Base-by-base conservation (phyloP, 2,113 vertebrate species). In the Stegastes partitus region DNA sequence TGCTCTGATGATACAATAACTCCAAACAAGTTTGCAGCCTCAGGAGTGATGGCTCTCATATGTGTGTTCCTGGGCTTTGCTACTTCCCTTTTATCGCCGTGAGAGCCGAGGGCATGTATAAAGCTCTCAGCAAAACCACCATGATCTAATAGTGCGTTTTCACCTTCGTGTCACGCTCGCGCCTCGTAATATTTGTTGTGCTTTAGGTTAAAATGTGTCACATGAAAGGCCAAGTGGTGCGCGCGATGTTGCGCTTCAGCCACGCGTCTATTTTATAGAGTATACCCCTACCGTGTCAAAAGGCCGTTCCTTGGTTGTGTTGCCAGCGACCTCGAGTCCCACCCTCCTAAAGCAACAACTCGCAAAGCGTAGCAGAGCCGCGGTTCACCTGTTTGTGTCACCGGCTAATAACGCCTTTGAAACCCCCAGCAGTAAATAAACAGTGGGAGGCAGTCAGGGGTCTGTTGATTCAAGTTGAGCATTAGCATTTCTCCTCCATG, bases 61-160 rank as follows among this genome's bases (percentile, higher is more conserved):
- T 54, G 69, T 69, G 87, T 85, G 95, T 92, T 96, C 94, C 95
- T 95, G 96, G 95, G 94, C 95, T 96, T 49, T n/a, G n/a, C 93
- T 93, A 0, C 90, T 95, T 90, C 95, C 95, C 96, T 92, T 97
- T 97, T 69, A 77, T 82, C 95, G 93, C 91, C 92, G 67, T 21
- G 94, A 55, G 95, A 96, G 91, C 96, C 91, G n/a, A 73, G 76
- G 62, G 74, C 50, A 14, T 37, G 72, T 55, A 31, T n/a, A 62
- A 87, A 76, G 57, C 79, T 81, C 68, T 85, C 54, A 79, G 70
- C 16, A 34, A 53, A 1, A 15, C 51, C n/a, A 25, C 57, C 28
- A 53, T 25, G 75, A 83, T 78, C 72, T 81, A 79, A 77, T 31
- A 39, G 56, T 64, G 62, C 28, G 2, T 74, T 74, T 67, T 85